Percentiles rank a stretch among this genome's conserved stretches.
Evolutionary conservation across 2,888 invertebrate genomes (phyloP).

Genomic region (Vesta saturnalis): DNA sequence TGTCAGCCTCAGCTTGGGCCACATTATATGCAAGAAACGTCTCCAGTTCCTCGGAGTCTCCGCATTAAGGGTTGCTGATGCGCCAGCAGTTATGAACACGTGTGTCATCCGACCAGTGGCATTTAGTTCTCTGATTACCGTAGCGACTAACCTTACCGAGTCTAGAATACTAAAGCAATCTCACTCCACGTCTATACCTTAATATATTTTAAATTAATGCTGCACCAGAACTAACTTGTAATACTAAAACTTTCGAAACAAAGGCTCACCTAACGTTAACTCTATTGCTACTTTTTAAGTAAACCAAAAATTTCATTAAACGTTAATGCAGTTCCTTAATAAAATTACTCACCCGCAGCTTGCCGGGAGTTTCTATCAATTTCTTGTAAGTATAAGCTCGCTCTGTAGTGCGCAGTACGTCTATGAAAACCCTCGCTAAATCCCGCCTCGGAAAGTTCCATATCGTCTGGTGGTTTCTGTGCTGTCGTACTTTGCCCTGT

Average conservation of each 20-base stretch:
- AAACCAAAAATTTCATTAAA: slow-evolving; percentile 36
- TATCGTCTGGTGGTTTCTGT: slow-evolving; percentile 57
- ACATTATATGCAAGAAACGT: slow-evolving; percentile 51
- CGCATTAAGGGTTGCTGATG: slow-evolving; percentile 51
- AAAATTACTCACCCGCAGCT: slow-evolving; percentile 37
- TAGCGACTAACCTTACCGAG: slow-evolving; percentile 51
- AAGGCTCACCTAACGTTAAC: slow-evolving; percentile 15
- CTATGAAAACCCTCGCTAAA: slow-evolving; percentile 61
- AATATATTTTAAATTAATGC: slow-evolving; percentile 38
- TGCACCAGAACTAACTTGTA: neutral
- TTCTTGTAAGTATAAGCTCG: slow-evolving; percentile 59
- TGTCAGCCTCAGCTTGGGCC: slow-evolving; percentile 40
- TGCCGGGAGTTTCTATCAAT: slow-evolving; percentile 49
- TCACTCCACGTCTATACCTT: slow-evolving; percentile 40
- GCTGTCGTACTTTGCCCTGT: slow-evolving; percentile 49
- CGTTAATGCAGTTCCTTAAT: slow-evolving; percentile 36
- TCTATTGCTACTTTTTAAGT: slow-evolving; percentile 26
- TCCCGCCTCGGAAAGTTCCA: slow-evolving; percentile 60
- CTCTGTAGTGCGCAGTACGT: slow-evolving; percentile 59
- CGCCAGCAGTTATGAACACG: slow-evolving; percentile 56
- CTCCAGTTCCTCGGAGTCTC: slow-evolving; percentile 47
- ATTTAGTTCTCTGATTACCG: slow-evolving; percentile 57
- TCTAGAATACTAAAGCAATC: slow-evolving; percentile 49
- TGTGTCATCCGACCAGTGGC: slow-evolving; percentile 51
- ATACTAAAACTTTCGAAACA: slow-evolving; percentile 18